These are phyloP conservation scores for Alexandromys oeconomus DNA, from an alignment of 2,797 vertebrate genomes.

Conservation along the genomic window DNA sequence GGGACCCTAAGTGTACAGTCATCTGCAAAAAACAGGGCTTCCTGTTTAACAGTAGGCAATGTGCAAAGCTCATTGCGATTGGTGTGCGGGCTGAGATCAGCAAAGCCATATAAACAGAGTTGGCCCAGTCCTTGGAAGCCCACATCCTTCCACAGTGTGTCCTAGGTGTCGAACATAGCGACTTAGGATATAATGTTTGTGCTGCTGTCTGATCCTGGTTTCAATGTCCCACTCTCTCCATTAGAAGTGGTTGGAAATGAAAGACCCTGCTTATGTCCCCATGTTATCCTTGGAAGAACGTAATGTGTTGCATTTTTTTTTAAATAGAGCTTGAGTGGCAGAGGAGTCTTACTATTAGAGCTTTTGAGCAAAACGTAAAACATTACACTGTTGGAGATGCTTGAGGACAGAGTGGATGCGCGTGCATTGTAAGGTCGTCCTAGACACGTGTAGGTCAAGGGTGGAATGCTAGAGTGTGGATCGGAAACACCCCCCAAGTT, in stretches of 20 bases:
- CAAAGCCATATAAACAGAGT: background rate
- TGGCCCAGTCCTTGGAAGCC: background rate
- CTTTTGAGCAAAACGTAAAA: background rate
- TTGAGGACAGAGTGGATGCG: accelerated
- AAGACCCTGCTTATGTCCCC: background rate
- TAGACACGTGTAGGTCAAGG: too few relatives aligned
- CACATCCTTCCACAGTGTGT: background rate
- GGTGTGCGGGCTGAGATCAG: background rate
- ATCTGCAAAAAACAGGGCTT: background rate
- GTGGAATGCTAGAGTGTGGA: background rate
- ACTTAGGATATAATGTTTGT: background rate
- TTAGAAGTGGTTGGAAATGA: background rate
- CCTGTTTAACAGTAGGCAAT: too few relatives aligned
- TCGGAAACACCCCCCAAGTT: background rate
- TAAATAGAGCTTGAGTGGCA: background rate
- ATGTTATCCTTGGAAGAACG: too few relatives aligned
- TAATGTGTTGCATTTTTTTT: too few relatives aligned
- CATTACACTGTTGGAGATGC: too few relatives aligned
- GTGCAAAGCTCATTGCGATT: background rate
- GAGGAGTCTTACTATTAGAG: background rate
- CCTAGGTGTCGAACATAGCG: background rate
- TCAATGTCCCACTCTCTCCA: background rate
- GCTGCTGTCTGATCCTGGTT: background rate
- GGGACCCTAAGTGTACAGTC: background rate
- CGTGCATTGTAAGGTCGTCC: too few relatives aligned